Base-by-base conservation (phyloP, 2,888 invertebrate species). In the Rhyacophila evoluta region DNA sequence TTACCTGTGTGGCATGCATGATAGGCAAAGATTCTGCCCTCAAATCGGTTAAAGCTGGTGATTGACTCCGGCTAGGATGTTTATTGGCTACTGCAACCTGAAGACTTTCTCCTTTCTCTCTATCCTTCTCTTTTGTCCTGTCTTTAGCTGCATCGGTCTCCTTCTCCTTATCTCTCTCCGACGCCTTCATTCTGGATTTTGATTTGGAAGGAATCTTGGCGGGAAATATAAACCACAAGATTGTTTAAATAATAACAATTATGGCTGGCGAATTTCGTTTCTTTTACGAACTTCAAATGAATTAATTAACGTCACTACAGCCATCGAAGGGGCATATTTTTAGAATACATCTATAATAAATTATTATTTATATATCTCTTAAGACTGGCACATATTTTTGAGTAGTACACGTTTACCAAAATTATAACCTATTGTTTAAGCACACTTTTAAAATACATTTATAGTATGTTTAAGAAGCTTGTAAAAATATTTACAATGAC, bases 1-100 rank as follows among this genome's bases (percentile, higher is more conserved):
- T n/a, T 82, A 87, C 86, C 86, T 89, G 88, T 70, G 11, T 71
- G 11, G 37, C 12, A 81, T 89, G 89, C 36, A 85, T 85, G 0
- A 87, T 86, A 29, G 88, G 87, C 19, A 89, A 87, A 29, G 88
- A 88, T 85, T 89, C 89, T 19, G 89, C 89, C 83, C 89, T 84
- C 87, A 89, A 84, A 84, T 91, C 89, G n/a, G 86, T 86, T 0
- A 88, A 85, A 6, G 88, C 88, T 79, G 92, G 92, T 38, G 92
- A 92, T 84, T 92, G 90, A 84, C 92, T 92, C 78, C 92, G 86
- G 83, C 92, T 92, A 55, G 92, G 92, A 68, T 90, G 91, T 86
- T 92, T 92, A 85, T 91, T 91, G 74, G 86, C 55, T 83, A 87
- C 89, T 33, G 86, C 85, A 81, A 89, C 88, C 84, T 89, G 89